These are phyloP conservation scores for Chrysomallon squamiferum DNA, from an alignment of 1,140 invertebrate species.

Conservation along the genomic window DNA sequence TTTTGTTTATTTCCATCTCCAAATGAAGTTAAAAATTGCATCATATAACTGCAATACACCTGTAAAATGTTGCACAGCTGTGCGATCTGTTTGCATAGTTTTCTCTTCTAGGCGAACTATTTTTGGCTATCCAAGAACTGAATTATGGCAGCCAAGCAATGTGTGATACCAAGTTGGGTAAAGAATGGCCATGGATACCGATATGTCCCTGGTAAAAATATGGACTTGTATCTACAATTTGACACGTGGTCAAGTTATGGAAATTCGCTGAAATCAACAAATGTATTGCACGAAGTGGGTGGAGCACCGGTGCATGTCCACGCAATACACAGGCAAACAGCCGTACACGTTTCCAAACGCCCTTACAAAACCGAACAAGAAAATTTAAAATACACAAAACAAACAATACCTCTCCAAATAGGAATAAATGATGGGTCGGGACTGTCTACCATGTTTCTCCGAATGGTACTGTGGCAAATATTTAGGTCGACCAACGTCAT, in stretches of 20 bases:
- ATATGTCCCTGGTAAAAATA: too few relatives aligned
- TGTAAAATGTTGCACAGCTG: too few relatives aligned
- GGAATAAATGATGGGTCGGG: slow-evolving; percentile 45
- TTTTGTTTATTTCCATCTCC: too few relatives aligned
- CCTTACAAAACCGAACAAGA: neutral
- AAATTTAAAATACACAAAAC: slow-evolving; percentile 8
- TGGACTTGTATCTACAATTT: neutral
- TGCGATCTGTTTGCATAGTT: too few relatives aligned
- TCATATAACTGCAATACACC: too few relatives aligned
- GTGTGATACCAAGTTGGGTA: too few relatives aligned
- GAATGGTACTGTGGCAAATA: slow-evolving; percentile 42
- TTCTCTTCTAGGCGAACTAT: too few relatives aligned
- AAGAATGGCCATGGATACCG: too few relatives aligned
- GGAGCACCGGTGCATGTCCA: slow-evolving; percentile 3
- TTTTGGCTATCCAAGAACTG: too few relatives aligned
- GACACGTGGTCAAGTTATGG: slow-evolving; percentile 3
- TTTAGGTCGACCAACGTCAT: slow-evolving; percentile 60
- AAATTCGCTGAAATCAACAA: slow-evolving; percentile 8
- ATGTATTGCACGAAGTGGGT: slow-evolving; percentile 1
- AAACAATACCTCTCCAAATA: slow-evolving; percentile 52
- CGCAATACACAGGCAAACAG: neutral
- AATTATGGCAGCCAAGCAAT: too few relatives aligned
- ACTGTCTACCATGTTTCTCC: slow-evolving; percentile 45
- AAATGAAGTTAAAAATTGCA: too few relatives aligned
- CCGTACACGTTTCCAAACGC: neutral